Evolutionary conservation across 2,113 vertebrate species (phyloP).

Genomic region (Syngnathus typhle): DNA sequence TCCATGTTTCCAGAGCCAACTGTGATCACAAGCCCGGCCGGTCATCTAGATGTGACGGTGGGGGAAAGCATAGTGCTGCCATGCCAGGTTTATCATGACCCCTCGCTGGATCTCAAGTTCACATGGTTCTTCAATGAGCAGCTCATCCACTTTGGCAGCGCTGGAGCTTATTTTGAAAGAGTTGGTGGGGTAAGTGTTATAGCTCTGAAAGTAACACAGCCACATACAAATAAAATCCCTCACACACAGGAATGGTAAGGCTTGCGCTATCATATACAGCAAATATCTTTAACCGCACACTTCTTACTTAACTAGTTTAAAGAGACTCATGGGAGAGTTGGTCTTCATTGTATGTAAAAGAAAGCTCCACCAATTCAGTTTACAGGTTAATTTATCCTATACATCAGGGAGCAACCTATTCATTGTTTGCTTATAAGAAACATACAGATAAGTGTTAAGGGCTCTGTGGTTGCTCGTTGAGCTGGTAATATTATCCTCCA

Average conservation of each 20-base stretch:
- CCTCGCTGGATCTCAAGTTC: slow-evolving; percentile 85
- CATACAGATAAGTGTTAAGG: not conserved
- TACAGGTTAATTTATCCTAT: slow-evolving; percentile 12
- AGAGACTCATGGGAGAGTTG: not conserved
- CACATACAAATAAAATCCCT: not conserved
- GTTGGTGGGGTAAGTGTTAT: slow-evolving; percentile 85
- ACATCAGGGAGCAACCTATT: slow-evolving; percentile 14
- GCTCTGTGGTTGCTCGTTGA: slow-evolving; percentile 14
- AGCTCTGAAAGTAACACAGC: not conserved
- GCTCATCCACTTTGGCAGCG: slow-evolving; percentile 85
- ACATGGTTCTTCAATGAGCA: slow-evolving; percentile 92
- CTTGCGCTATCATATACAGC: not conserved
- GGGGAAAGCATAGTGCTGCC: slow-evolving; percentile 94
- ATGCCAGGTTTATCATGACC: slow-evolving; percentile 90
- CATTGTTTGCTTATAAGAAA: slow-evolving; percentile 15
- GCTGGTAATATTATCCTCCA: slow-evolving; percentile 35
- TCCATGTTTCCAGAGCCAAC: slow-evolving; percentile 76
- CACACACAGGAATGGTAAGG: not conserved
- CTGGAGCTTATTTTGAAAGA: slow-evolving; percentile 89
- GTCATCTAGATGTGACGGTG: slow-evolving; percentile 89
- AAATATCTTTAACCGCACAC: not conserved
- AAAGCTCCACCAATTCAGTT: not conserved
- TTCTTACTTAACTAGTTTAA: not conserved
- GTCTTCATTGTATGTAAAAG: not conserved
- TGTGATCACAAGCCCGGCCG: slow-evolving; percentile 80